These are phyloP conservation scores for Apotomis betuletana DNA, from an alignment of 2,888 invertebrate species.

Conservation along the genomic window DNA sequence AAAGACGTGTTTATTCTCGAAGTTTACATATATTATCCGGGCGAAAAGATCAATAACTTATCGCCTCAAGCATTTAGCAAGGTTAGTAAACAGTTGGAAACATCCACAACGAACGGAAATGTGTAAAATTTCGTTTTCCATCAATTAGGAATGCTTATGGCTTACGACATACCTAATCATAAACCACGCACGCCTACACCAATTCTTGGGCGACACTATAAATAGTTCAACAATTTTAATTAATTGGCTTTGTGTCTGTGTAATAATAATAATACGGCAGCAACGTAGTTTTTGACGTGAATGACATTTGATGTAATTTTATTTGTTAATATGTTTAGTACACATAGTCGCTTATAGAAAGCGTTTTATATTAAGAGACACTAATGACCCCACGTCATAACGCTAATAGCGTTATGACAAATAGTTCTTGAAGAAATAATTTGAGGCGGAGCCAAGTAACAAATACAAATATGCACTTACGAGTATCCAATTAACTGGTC, in stretches of 20 bases:
- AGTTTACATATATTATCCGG: not conserved
- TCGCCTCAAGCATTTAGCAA: not conserved
- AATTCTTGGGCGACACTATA: conserved; percentile 5
- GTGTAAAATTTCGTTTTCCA: not conserved
- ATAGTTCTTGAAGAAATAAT: too few relatives aligned
- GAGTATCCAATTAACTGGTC: too few relatives aligned
- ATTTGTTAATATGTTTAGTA: not conserved
- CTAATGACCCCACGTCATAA: too few relatives aligned
- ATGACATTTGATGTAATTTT: not conserved
- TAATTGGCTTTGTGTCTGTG: conserved; percentile 11
- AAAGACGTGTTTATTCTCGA: not conserved
- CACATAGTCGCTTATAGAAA: too few relatives aligned
- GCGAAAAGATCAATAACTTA: conserved; percentile 1
- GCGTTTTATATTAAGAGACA: too few relatives aligned
- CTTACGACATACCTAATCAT: conserved; percentile 1
- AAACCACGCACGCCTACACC: conserved; percentile 24
- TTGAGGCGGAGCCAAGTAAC: too few relatives aligned
- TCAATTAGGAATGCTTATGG: conserved; percentile 14
- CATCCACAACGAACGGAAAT: conserved; percentile 2
- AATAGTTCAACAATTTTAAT: conserved; percentile 33
- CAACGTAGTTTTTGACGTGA: conserved; percentile 1
- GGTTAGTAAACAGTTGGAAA: not conserved
- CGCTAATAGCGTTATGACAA: too few relatives aligned
- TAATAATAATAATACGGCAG: not conserved
- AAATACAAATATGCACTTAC: too few relatives aligned